Base-by-base conservation (phyloP, 2,113 vertebrate species). In the Pseudolaguvia tuberculata region DNA sequence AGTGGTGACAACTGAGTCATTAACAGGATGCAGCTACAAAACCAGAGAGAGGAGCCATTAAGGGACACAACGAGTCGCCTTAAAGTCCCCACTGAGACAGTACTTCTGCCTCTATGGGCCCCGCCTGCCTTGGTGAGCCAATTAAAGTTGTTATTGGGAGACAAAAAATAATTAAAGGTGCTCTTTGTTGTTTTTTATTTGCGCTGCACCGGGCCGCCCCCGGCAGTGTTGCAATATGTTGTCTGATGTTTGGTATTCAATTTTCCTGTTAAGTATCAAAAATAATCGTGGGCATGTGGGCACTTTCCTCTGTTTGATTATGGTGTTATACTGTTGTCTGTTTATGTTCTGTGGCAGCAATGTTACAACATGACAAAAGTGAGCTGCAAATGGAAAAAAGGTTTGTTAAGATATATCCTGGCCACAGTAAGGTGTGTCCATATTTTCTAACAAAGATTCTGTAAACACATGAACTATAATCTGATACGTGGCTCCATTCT, bases 101-200 rank as follows among this genome's bases (percentile, higher is more conserved):
- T 81, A 85, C 90, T 89, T 69, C 18, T 84, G 78, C 75, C 56
- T 76, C 73, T 27, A 20, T 48, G 76, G 51, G 57, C 85, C 81
- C 84, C 89, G 86, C 78, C 66, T 88, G 82, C 75, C 85, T 91
- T 90, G 83, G 85, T 78, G 86, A 85, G 88, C 84, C 84, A 92
- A 81, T 90, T 93, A 90, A 86, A 90, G 75, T 91, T 92, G 84
- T 91, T 92, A 90, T 86, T 89, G 81, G 83, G 90, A 84, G 52
- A 87, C 81, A 77, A 84, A 88, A 92, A 88, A 92, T 89, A 82
- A 88, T 90, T 91, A 88, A 83, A 88, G 82, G 82, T 80, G 78
- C 82, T 84, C 81, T 72, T 83, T 80, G 81, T 87, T 90, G 89
- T 86, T 83, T 83, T 82, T 75, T 80, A 80, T 84, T 86, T 91